Evolutionary conservation across 35 echinoderm and acorn worm genomes (phyloP).

Genomic region (Anneissia japonica): DNA sequence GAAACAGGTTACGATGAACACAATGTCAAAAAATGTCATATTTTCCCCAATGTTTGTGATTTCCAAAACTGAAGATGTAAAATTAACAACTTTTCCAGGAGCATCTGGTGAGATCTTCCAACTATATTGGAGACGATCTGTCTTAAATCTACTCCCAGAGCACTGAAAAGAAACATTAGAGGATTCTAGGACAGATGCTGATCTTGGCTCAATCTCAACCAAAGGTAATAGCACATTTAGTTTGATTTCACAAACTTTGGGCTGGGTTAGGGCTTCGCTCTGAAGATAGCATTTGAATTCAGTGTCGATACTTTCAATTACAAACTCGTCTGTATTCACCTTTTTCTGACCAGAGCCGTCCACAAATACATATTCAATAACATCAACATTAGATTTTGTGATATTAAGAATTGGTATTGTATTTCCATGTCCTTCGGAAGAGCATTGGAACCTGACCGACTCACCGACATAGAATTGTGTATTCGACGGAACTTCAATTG

Average conservation of each 20-base stretch:
- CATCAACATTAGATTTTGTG: not conserved
- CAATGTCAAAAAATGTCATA: not conserved
- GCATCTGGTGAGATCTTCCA: not conserved
- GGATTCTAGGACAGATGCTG: not conserved
- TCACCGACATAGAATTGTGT: not conserved
- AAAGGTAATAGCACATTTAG: not conserved
- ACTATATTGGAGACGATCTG: not conserved
- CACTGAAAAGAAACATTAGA: not conserved
- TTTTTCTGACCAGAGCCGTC: not conserved
- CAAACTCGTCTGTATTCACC: not conserved
- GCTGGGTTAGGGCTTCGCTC: not conserved
- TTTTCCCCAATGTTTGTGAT: not conserved
- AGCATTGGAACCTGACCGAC: not conserved
- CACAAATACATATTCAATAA: not conserved
- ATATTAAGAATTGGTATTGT: not conserved
- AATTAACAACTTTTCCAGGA: not conserved
- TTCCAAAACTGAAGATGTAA: not conserved
- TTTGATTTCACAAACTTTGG: not conserved
- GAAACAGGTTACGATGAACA: not conserved
- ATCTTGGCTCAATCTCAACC: not conserved
- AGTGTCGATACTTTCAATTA: not conserved
- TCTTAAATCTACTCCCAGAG: not conserved
- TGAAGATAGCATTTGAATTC: not conserved
- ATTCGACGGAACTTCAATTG: too few species aligned
- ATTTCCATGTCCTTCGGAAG: not conserved